Conservation (phyloP, 2,797 vertebrate species). For the Hippopotamyrus pictus region DNA sequence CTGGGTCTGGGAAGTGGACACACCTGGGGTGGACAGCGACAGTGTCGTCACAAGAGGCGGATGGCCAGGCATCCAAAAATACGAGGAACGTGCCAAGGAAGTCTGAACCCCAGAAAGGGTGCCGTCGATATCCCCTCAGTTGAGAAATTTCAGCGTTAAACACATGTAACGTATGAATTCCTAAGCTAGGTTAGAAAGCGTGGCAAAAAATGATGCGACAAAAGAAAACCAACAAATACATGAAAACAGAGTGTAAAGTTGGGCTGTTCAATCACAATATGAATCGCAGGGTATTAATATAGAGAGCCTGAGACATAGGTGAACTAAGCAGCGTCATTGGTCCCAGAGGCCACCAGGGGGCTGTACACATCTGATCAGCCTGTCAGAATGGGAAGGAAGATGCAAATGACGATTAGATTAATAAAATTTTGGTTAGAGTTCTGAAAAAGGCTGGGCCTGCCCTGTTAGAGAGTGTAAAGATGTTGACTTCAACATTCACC, state of each 20-base stretch:
- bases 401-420: background rate
- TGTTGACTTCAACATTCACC: background rate
- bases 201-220: background rate
- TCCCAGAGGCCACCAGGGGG: background rate
- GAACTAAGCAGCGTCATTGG: background rate
- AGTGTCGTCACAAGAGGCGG: background rate
- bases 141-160: background rate
- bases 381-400: background rate
- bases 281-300: background rate
- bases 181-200: background rate
- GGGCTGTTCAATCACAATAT: background rate
- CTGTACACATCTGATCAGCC: background rate
- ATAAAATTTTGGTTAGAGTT: background rate
- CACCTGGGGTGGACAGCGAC: slow-evolving; percentile 59
- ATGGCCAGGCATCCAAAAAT: background rate
- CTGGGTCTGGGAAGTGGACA: slow-evolving; percentile 97
- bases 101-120: background rate
- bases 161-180: background rate
- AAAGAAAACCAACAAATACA: background rate
- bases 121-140: background rate
- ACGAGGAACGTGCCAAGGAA: background rate
- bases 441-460: background rate
- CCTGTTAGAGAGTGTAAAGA: background rate
- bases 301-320: background rate
- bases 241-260: background rate